A percentile compares a stretch with the other conserved stretches of the same genome.
These are phyloP conservation scores for Melanostoma scalare DNA, from an alignment of 2,888 invertebrate species.

Conservation along the genomic window DNA sequence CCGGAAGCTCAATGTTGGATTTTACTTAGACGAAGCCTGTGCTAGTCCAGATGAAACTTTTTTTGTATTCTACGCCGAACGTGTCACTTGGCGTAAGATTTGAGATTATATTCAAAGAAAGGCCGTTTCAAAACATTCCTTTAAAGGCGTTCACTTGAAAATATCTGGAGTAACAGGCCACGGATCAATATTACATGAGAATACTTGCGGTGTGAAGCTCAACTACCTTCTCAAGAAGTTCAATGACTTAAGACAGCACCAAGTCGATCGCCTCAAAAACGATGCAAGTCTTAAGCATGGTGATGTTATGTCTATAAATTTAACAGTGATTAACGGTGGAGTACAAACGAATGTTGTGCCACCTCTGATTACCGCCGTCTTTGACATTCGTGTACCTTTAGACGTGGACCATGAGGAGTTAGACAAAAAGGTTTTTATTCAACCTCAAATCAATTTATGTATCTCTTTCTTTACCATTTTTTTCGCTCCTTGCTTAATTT, in stretches of 20 bases:
- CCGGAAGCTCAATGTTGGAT: constrained; percentile 87
- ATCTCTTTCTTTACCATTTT: neutral
- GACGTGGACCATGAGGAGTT: constrained; percentile 84
- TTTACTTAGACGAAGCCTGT: constrained; percentile 91
- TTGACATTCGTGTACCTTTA: constrained; percentile 84
- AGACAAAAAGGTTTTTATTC: constrained; percentile 83
- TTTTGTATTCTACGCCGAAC: constrained; percentile 84
- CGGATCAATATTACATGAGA: constrained; percentile 86
- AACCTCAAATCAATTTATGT: neutral
- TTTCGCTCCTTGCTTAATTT: neutral
- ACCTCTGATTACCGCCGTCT: constrained; percentile 85
- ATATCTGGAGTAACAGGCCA: constrained; percentile 89
- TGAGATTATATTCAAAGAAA: neutral
- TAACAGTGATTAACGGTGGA: constrained; percentile 88
- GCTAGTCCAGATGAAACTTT: constrained; percentile 86
- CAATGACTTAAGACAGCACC: constrained; percentile 84
- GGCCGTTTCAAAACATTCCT: neutral
- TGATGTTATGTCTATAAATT: constrained; percentile 88
- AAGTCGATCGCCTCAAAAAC: constrained; percentile 83
- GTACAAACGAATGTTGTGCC: constrained; percentile 92
- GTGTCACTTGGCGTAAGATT: constrained; percentile 86
- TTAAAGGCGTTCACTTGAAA: constrained; percentile 78
- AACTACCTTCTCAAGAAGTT: constrained; percentile 85
- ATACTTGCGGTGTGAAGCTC: constrained; percentile 89
- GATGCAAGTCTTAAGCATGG: constrained; percentile 83